Percentiles rank a stretch among this genome's conserved stretches.
Conservation (phyloP, 2,797 vertebrate genomes). For the Menidia menidia region DNA sequence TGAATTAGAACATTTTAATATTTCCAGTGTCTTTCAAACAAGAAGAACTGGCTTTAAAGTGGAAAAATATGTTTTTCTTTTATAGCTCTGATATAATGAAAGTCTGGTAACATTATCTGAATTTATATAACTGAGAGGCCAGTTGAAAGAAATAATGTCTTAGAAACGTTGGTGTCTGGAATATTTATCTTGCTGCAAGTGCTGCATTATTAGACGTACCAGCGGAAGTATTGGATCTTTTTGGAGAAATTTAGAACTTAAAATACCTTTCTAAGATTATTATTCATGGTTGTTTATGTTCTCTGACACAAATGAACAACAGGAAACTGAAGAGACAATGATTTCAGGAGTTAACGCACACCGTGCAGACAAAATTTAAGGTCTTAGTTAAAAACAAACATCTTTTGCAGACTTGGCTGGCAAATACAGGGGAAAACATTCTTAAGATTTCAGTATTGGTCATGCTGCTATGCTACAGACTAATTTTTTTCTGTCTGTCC, state of each 20-base stretch:
- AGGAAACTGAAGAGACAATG: not conserved
- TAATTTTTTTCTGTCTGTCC: constrained; percentile 36
- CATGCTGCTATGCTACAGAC: constrained; percentile 12
- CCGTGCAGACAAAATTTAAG: not conserved
- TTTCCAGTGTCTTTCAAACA: too few relatives aligned
- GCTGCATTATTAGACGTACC: not conserved
- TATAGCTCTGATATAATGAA: too few relatives aligned
- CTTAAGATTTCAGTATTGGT: constrained; percentile 10
- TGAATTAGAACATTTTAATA: too few relatives aligned
- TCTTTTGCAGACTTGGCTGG: constrained; percentile 23
- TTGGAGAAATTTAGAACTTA: not conserved
- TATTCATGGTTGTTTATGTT: not conserved
- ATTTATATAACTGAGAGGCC: too few relatives aligned
- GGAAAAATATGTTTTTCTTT: too few relatives aligned
- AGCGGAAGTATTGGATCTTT: not conserved
- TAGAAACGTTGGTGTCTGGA: not conserved
- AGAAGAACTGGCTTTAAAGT: too few relatives aligned
- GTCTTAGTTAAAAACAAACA: not conserved
- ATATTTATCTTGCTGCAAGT: not conserved
- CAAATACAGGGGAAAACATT: constrained; percentile 23
- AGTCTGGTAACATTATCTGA: too few relatives aligned
- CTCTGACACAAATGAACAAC: constrained; percentile 1
- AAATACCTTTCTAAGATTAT: not conserved
- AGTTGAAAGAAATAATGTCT: too few relatives aligned
- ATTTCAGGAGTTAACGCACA: not conserved